Evolutionary conservation across 2,113 vertebrate species (phyloP).

Genomic region (Anseranas semipalmata): DNA sequence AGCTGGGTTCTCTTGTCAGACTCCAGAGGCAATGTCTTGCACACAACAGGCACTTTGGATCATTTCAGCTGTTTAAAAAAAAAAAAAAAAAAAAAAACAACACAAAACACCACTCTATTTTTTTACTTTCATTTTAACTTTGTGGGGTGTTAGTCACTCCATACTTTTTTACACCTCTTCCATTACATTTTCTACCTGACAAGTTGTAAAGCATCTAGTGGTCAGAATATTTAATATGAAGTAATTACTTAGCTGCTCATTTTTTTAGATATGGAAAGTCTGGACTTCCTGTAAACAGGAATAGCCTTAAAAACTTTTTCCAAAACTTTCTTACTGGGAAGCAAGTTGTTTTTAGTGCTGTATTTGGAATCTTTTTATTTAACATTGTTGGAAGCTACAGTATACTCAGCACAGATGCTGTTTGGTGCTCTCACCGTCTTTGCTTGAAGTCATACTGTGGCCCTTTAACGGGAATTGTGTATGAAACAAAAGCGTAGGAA

Average conservation of each 20-base stretch:
- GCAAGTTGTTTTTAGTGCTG: neutral
- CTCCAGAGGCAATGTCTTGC: neutral
- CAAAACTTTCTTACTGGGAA: neutral
- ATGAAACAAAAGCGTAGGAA: conserved; percentile 34
- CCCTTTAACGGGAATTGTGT: conserved; percentile 27
- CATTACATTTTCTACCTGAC: conserved; percentile 37
- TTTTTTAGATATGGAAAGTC: conserved; percentile 15
- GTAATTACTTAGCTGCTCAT: neutral
- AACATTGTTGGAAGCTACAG: neutral
- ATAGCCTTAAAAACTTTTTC: neutral
- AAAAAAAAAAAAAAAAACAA: neutral
- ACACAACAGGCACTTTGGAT: conserved; percentile 32
- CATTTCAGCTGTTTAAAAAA: conserved; percentile 47
- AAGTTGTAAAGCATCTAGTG: conserved; percentile 30
- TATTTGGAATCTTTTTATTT: neutral
- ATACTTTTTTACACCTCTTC: conserved; percentile 27
- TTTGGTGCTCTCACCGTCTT: neutral
- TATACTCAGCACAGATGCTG: neutral
- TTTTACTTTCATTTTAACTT: conserved; percentile 34
- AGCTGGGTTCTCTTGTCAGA: conserved; percentile 16
- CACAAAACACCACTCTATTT: neutral
- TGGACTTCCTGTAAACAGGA: conserved; percentile 23
- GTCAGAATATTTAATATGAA: neutral
- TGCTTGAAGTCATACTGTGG: conserved; percentile 1
- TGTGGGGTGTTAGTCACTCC: conserved; percentile 35